These are phyloP conservation scores for Idaea dimidiata DNA, from an alignment of 2,888 invertebrate genomes.

Conservation along the genomic window DNA sequence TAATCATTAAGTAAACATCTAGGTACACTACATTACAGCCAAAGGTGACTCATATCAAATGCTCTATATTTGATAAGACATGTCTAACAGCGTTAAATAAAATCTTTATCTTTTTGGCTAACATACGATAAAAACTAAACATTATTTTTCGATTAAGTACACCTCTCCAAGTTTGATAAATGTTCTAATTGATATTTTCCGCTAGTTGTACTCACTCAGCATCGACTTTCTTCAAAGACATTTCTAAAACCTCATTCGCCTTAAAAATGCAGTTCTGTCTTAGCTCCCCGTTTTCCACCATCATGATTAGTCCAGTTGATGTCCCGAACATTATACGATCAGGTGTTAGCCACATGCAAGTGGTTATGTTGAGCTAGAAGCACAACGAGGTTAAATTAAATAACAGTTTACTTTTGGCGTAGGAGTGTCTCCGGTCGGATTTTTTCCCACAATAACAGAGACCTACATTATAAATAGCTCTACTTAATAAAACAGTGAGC, in stretches of 20 bases:
- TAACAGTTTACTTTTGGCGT: not conserved
- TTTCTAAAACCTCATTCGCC: conserved; percentile 80
- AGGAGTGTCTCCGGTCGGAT: not conserved
- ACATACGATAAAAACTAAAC: not conserved
- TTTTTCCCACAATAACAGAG: not conserved
- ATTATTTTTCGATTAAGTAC: not conserved
- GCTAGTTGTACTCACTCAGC: conserved; percentile 57
- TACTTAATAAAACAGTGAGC: too few relatives aligned
- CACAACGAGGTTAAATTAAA: conserved; percentile 11
- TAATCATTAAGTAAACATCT: not conserved
- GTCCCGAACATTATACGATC: conserved; percentile 93
- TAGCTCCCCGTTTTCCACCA: conserved; percentile 93
- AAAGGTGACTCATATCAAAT: not conserved
- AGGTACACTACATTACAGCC: not conserved
- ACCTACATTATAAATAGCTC: too few relatives aligned
- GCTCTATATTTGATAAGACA: not conserved
- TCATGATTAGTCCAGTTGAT: conserved; percentile 85
- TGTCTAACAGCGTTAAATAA: not conserved
- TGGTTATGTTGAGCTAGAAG: conserved; percentile 83
- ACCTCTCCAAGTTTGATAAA: not conserved
- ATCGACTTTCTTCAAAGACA: conserved; percentile 84
- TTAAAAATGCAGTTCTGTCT: conserved; percentile 83
- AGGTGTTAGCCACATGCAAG: conserved; percentile 90
- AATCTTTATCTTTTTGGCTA: not conserved
- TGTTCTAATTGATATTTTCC: not conserved